Percentiles rank a stretch among this genome's conserved stretches.
Evolutionary conservation across 2,113 vertebrate genomes (phyloP).

Genomic region (Tenebrosternarchus preto): DNA sequence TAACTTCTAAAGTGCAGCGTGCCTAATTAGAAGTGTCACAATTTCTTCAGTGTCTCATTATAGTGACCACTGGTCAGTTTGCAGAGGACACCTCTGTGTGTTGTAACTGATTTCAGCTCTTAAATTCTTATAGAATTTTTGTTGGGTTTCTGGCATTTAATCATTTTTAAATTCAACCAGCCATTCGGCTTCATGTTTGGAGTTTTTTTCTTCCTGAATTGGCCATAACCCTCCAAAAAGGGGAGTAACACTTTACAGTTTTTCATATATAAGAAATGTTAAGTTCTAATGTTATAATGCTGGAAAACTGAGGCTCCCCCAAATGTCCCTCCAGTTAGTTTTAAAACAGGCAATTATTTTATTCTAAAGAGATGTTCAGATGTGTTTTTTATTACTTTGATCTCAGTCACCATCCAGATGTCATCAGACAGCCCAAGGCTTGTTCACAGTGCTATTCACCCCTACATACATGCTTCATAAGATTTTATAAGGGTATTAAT

Average conservation of each 20-base stretch:
- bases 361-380: neutral
- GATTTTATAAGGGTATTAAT: conserved; percentile 28
- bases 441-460: conserved; percentile 1
- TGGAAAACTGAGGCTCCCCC: too few relatives aligned
- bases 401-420: neutral
- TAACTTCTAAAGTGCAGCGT: conserved; percentile 39
- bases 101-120: too few relatives aligned
- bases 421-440: conserved; percentile 11
- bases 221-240: too few relatives aligned
- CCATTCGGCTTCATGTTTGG: too few relatives aligned
- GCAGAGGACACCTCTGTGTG: neutral
- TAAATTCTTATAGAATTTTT: too few relatives aligned
- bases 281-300: too few relatives aligned
- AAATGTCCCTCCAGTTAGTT: neutral
- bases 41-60: conserved; percentile 38
- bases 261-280: too few relatives aligned
- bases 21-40: conserved; percentile 40
- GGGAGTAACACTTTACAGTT: too few relatives aligned
- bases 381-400: too few relatives aligned
- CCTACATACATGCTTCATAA: conserved; percentile 32
- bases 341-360: neutral
- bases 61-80: neutral
- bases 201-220: too few relatives aligned
- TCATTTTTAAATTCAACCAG: too few relatives aligned
- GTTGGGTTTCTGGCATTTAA: too few relatives aligned